phyloP scores from a whole-genome alignment of 2,797 vertebrate genomes.

The Enteromius treurensis region DNA sequence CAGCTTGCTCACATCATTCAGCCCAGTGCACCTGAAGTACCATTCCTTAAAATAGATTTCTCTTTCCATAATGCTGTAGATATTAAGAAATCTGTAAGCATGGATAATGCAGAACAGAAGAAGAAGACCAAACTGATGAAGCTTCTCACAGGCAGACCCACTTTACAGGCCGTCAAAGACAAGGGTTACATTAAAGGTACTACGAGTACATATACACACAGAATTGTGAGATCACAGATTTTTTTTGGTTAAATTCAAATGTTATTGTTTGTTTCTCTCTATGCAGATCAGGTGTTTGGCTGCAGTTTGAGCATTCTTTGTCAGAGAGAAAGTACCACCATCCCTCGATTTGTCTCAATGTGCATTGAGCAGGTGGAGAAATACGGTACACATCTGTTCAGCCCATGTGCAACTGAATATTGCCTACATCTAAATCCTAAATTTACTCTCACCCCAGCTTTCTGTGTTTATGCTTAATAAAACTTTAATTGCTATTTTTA shows the following conservation, averaged over 20 bases:
- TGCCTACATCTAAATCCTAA: not conserved
- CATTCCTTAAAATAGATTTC: not conserved
- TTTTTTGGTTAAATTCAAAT: not conserved
- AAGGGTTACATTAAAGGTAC: conserved; percentile 91
- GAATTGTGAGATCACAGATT: not conserved
- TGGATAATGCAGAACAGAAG: conserved; percentile 85
- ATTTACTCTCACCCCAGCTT: not conserved
- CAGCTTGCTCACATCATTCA: not conserved
- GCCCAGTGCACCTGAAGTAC: not conserved
- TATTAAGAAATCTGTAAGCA: conserved; percentile 75
- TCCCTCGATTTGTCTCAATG: conserved; percentile 84
- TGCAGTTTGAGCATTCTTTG: conserved; percentile 84
- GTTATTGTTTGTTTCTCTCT: not conserved
- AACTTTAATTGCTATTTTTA: not conserved
- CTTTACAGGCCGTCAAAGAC: conserved; percentile 86
- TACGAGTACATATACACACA: not conserved
- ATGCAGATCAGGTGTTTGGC: conserved; percentile 86
- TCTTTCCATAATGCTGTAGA: conserved; percentile 64
- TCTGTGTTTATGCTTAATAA: not conserved
- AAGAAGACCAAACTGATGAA: conserved; percentile 88
- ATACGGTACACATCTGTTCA: conserved; percentile 71
- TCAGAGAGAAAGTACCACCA: conserved; percentile 82
- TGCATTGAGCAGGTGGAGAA: conserved; percentile 87
- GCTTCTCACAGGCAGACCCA: conserved; percentile 85
- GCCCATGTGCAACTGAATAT: not conserved